These are phyloP conservation scores for Trogon surrucura DNA, from an alignment of 2,113 vertebrate genomes.

Conservation along the genomic window DNA sequence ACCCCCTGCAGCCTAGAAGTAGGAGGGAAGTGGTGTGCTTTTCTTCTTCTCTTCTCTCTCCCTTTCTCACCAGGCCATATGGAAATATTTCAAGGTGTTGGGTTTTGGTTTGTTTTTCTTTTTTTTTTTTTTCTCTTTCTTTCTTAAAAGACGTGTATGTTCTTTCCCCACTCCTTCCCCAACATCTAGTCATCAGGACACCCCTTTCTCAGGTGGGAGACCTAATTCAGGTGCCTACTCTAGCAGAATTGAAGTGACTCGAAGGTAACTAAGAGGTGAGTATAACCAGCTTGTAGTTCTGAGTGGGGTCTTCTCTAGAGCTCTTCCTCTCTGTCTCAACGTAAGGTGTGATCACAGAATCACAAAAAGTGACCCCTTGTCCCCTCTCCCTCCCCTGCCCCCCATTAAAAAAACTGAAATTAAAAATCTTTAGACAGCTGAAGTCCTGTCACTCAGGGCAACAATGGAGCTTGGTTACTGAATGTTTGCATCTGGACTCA, in stretches of 20 bases:
- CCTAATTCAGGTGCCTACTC: neutral
- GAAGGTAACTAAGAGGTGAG: neutral
- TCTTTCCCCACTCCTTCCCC: neutral
- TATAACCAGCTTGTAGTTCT: neutral
- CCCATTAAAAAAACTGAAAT: neutral
- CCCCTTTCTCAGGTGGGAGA: neutral
- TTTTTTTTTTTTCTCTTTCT: neutral
- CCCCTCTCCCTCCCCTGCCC: rapidly evolving
- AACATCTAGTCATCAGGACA: conserved; percentile 5
- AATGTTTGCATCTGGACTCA: neutral
- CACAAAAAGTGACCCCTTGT: too few relatives aligned
- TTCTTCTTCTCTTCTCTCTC: neutral
- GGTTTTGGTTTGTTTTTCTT: too few relatives aligned
- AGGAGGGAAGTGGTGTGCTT: neutral
- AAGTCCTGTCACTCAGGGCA: neutral
- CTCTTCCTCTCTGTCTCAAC: neutral
- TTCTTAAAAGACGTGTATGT: neutral
- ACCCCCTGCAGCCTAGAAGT: neutral
- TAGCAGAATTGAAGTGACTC: neutral
- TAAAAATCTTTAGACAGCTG: neutral
- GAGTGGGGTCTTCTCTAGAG: neutral
- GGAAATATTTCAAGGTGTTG: neutral
- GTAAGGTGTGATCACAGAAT: neutral
- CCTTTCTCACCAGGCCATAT: conserved; percentile 3
- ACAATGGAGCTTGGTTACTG: neutral